phyloP scores from a whole-genome alignment of 2,888 invertebrate genomes.

The Caenorhabditis plicata region DNA sequence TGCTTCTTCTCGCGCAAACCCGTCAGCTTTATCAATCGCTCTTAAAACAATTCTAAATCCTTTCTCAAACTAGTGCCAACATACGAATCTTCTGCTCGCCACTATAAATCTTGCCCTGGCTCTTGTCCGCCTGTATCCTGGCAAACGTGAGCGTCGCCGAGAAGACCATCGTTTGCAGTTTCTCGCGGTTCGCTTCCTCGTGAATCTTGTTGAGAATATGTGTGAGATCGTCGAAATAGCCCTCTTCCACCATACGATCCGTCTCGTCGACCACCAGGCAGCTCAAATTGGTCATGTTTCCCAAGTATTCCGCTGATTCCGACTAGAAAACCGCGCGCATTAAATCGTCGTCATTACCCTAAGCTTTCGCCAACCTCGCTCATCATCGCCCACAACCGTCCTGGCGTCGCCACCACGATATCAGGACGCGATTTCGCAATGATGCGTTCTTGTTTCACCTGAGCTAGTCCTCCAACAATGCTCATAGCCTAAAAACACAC shows the following conservation, averaged over 20 bases:
- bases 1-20: slow-evolving; percentile 66
- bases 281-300: slow-evolving; percentile 64
- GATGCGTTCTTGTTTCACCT: slow-evolving; percentile 88
- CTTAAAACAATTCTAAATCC: slow-evolving; percentile 22
- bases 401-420: slow-evolving; percentile 94
- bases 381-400: slow-evolving; percentile 90
- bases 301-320: slow-evolving; percentile 49
- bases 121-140: slow-evolving; percentile 73
- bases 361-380: slow-evolving; percentile 71
- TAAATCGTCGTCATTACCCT: not conserved
- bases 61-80: no score
- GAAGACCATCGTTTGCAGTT: slow-evolving; percentile 89
- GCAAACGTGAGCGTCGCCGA: slow-evolving; percentile 93
- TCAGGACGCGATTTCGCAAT: slow-evolving; percentile 78
- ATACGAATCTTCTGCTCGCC: slow-evolving; percentile 68
- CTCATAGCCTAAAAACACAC: slow-evolving; percentile 73
- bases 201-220: slow-evolving; percentile 81
- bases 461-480: slow-evolving; percentile 89
- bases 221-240: slow-evolving; percentile 89
- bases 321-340: slow-evolving; percentile 18
- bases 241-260: slow-evolving; percentile 93
- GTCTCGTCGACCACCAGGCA: slow-evolving; percentile 95
- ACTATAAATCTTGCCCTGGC: slow-evolving; percentile 63
- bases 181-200: slow-evolving; percentile 37
- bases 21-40: slow-evolving; percentile 51